Evolutionary conservation across 2,113 vertebrate genomes (phyloP).

Genomic region (Eulemur macaco): DNA sequence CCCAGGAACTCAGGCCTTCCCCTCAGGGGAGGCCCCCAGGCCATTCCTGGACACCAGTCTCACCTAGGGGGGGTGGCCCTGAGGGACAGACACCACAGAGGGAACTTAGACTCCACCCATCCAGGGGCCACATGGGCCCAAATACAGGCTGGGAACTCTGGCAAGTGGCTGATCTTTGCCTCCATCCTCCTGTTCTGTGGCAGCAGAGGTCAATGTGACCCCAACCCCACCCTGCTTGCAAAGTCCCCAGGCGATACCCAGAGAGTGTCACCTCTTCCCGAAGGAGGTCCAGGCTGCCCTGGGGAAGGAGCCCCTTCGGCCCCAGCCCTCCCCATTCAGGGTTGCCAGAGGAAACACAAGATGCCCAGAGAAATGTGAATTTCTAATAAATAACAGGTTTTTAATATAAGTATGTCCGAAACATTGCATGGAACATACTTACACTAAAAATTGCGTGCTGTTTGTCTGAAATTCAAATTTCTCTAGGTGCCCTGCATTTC

Average conservation of each 20-base stretch:
- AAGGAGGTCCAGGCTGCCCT: not conserved
- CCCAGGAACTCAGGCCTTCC: not conserved
- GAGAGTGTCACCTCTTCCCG: not conserved
- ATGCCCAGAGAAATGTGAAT: not conserved
- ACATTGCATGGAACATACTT: not conserved
- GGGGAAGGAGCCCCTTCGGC: not conserved
- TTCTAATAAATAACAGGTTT: not conserved
- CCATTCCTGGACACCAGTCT: not conserved
- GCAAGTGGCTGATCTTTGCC: not conserved
- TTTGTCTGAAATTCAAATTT: not conserved
- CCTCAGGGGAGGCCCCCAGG: not conserved
- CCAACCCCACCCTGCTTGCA: not conserved
- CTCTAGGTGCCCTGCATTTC: not conserved
- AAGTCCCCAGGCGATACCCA: not conserved
- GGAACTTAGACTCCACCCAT: not conserved
- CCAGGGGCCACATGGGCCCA: not conserved
- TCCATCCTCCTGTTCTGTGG: not conserved
- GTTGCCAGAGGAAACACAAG: not conserved
- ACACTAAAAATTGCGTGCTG: not conserved
- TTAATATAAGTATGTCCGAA: not conserved
- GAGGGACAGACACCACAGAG: no score
- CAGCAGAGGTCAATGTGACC: not conserved
- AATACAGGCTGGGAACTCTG: not conserved
- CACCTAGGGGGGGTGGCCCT: not conserved
- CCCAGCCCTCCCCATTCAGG: not conserved